Evolutionary conservation across 2,113 vertebrate species (phyloP).

Genomic region (Sinocyclocheilus anophthalmus): DNA sequence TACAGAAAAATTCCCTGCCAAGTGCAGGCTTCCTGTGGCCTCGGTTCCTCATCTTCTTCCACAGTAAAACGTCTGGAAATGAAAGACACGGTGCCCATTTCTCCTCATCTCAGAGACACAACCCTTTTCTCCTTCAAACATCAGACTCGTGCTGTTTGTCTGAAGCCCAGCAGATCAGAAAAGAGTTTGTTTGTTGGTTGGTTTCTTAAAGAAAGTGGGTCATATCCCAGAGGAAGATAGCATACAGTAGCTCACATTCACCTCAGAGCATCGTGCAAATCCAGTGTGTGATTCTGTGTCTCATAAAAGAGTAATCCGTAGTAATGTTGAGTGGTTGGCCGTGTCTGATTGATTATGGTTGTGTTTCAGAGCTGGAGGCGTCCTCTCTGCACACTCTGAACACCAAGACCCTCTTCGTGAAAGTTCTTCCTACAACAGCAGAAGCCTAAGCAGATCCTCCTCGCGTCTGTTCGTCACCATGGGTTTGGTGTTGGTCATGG

Average conservation of each 20-base stretch:
- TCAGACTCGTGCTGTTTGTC: background rate
- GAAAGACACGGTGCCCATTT: background rate
- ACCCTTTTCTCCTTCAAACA: background rate
- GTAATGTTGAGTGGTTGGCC: background rate
- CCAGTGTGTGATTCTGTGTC: background rate
- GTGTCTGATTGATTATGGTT: background rate
- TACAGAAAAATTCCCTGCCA: no score
- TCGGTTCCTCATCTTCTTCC: background rate
- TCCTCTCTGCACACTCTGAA: slow-evolving; percentile 82
- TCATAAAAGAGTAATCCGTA: no score
- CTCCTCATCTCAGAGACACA: background rate
- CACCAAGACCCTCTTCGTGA: slow-evolving; percentile 86
- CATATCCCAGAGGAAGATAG: slow-evolving; percentile 38
- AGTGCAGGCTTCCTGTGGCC: no score
- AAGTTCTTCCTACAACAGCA: slow-evolving; percentile 84
- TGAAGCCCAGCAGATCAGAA: background rate
- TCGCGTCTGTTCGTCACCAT: background rate
- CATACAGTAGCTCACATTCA: no score
- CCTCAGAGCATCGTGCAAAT: background rate
- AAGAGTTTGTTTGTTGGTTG: slow-evolving; percentile 1
- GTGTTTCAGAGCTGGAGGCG: slow-evolving; percentile 81
- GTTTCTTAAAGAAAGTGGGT: slow-evolving; percentile 39
- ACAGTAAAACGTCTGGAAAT: background rate
- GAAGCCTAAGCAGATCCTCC: slow-evolving; percentile 56
- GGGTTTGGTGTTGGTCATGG: background rate